Percentiles rank a stretch among this genome's conserved stretches.
phyloP scores from a whole-genome alignment of 2,797 vertebrate genomes.

The Sarcophilus harrisii region DNA sequence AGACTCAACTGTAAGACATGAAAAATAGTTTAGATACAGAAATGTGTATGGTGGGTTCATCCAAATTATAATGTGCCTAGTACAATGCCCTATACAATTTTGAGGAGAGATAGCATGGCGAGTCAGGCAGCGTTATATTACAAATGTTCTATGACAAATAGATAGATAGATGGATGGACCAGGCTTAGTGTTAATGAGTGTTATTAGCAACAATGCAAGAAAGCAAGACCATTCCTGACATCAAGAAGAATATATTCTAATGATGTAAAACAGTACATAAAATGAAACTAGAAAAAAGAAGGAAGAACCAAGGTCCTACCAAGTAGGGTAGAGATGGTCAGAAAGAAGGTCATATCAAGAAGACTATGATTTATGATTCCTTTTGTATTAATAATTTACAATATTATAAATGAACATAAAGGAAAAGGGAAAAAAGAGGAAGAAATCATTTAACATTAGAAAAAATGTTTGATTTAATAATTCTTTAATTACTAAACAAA shows the following conservation, averaged over 20 bases:
- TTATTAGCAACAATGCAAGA: background rate
- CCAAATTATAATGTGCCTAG: constrained; percentile 41
- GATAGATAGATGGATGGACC: background rate
- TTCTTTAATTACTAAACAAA: constrained; percentile 47
- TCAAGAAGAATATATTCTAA: background rate
- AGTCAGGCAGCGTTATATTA: background rate
- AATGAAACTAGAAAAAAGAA: background rate
- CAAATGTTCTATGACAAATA: background rate
- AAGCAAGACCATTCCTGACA: background rate
- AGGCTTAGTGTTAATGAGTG: background rate
- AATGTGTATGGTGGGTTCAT: constrained; percentile 42
- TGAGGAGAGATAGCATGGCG: background rate
- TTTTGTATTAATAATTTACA: background rate
- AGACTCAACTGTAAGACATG: constrained; percentile 19
- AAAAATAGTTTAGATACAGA: constrained; percentile 51
- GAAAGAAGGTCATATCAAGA: background rate
- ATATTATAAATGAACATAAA: constrained; percentile 23
- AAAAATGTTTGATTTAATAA: constrained; percentile 9
- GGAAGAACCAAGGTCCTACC: background rate
- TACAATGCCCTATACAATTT: background rate
- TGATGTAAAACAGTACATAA: background rate
- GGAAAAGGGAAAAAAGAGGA: background rate
- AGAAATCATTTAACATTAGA: background rate
- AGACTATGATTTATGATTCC: background rate
- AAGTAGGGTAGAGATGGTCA: background rate